These are phyloP conservation scores for Lasioglossum villosulum DNA, from an alignment of 2,888 invertebrate species.

Conservation along the genomic window DNA sequence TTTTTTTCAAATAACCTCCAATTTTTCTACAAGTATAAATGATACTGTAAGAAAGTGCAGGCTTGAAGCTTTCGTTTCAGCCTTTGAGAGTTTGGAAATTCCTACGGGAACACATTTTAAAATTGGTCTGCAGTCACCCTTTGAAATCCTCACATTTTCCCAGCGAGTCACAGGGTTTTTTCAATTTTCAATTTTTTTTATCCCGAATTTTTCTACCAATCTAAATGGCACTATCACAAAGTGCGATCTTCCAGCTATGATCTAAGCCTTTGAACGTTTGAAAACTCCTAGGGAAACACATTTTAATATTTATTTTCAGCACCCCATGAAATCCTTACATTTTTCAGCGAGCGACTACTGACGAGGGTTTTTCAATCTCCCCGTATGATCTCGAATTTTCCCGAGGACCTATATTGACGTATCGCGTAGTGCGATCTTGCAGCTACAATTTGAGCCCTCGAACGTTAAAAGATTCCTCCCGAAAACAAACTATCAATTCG, in stretches of 20 bases:
- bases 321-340: background rate
- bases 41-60: too few species aligned
- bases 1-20: background rate
- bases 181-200: background rate
- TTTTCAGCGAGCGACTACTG: background rate
- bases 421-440: rapidly evolving
- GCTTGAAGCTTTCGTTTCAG: background rate
- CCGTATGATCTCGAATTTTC: too few species aligned
- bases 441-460: too few species aligned
- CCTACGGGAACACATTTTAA: too few species aligned
- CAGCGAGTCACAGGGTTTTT: background rate
- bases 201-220: background rate
- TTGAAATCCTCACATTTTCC: too few species aligned
- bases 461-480: background rate
- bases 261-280: background rate
- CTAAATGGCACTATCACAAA: background rate
- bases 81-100: rapidly evolving
- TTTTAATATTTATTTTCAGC: background rate
- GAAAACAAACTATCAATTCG: background rate
- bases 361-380: too few species aligned
- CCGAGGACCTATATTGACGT: rapidly evolving
- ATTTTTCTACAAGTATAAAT: background rate
- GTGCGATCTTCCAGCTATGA: background rate
- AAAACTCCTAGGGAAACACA: background rate
- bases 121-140: too few species aligned